These are phyloP conservation scores for Corythoichthys intestinalis DNA, from an alignment of 2,113 vertebrate genomes.

Conservation along the genomic window DNA sequence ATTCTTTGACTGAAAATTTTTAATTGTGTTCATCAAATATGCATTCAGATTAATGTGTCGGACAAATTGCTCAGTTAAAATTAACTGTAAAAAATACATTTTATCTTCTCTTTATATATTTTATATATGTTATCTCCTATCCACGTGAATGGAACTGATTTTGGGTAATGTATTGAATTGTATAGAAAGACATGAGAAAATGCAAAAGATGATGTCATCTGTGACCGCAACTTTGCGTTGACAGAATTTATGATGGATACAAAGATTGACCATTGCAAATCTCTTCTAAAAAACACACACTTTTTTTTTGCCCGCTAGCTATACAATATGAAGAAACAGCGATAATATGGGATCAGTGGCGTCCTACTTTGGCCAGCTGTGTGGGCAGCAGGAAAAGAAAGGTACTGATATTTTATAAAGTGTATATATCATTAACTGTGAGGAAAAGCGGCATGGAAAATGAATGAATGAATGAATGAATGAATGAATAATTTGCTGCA, in stretches of 20 bases:
- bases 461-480: no score
- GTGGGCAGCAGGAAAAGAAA: conserved; percentile 58
- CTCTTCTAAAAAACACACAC: no score
- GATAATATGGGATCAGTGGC: conserved; percentile 59
- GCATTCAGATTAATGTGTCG: no score
- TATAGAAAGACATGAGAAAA: not conserved
- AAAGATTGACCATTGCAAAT: not conserved
- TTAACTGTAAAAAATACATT: not conserved
- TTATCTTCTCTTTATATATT: not conserved
- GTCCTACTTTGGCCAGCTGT: conserved; percentile 61
- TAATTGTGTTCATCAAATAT: no score
- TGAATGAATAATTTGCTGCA: not conserved
- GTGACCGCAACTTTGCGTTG: not conserved
- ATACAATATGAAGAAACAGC: conserved; percentile 62
- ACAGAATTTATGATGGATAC: not conserved
- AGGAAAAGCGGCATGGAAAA: no score
- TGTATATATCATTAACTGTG: no score
- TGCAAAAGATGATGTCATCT: not conserved
- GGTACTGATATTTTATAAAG: conserved; percentile 58
- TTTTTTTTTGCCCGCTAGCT: conserved; percentile 4
- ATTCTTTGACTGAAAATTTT: no score
- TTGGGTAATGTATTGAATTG: not conserved
- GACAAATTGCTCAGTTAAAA: no score
- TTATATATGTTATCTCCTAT: not conserved
- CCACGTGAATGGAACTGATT: not conserved